Conservation (phyloP, 2,113 vertebrate species). For the Ammospiza caudacuta region DNA sequence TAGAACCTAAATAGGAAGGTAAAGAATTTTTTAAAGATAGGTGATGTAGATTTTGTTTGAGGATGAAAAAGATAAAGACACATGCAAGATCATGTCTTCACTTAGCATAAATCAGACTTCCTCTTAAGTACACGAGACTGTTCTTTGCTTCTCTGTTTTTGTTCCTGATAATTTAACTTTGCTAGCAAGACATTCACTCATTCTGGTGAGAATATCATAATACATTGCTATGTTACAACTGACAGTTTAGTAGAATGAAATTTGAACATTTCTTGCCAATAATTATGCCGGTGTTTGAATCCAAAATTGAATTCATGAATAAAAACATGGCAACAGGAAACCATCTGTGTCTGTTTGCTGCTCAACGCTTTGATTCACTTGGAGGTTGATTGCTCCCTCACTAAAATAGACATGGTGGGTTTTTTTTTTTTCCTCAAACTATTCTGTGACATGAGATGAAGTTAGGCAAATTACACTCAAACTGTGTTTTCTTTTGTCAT, state of each 20-base stretch:
- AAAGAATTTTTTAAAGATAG: not conserved
- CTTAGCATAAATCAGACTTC: not conserved
- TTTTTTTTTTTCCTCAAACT: not conserved
- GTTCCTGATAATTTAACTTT: not conserved
- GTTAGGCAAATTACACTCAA: not conserved
- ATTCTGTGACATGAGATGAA: not conserved
- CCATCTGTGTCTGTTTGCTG: not conserved
- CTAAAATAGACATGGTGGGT: accelerated
- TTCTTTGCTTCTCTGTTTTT: not conserved
- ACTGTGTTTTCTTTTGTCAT: not conserved
- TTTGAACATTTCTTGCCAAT: not conserved
- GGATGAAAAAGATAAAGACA: not conserved
- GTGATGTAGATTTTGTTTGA: not conserved
- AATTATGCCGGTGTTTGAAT: not conserved
- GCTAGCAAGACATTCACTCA: not conserved
- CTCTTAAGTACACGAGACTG: not conserved
- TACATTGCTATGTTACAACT: not conserved
- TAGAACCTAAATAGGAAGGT: not conserved
- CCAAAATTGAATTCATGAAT: not conserved
- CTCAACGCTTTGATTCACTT: not conserved
- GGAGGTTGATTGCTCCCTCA: not conserved
- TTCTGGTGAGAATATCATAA: not conserved
- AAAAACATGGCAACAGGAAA: not conserved
- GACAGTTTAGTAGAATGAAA: not conserved
- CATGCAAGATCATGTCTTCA: not conserved